A percentile compares a stretch with the other conserved stretches of the same genome.
Evolutionary conservation across 1,140 invertebrate species (phyloP).

Genomic region (Polypedilum pembai): DNA sequence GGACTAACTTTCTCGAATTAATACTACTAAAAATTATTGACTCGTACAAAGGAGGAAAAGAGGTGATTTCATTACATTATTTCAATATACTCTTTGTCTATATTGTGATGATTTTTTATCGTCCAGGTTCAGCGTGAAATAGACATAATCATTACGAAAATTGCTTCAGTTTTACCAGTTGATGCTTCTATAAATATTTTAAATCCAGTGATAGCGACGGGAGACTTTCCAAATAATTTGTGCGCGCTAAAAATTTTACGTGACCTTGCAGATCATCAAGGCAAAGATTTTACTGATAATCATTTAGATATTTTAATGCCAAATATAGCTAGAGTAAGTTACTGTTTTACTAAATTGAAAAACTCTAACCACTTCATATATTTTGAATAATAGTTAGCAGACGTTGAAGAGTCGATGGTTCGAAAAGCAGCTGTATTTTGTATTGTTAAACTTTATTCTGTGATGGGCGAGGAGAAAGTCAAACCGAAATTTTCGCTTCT

Average conservation of each 20-base stretch:
- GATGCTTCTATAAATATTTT: constrained; percentile 54
- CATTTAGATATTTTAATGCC: constrained; percentile 75
- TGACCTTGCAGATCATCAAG: constrained; percentile 68
- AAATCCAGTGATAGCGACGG: constrained; percentile 75
- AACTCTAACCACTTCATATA: background rate
- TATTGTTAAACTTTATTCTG: constrained; percentile 84
- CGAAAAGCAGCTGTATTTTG: constrained; percentile 92
- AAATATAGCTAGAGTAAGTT: constrained; percentile 68
- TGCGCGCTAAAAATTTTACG: constrained; percentile 90
- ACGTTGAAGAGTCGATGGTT: constrained; percentile 81
- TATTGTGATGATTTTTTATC: constrained; percentile 9
- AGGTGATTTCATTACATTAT: constrained; percentile 46
- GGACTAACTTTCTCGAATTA: constrained; percentile 79
- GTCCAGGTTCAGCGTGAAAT: constrained; percentile 43
- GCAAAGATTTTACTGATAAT: constrained; percentile 60
- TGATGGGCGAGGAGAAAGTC: constrained; percentile 74
- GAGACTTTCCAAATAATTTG: constrained; percentile 75
- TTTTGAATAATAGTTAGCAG: constrained; percentile 53
- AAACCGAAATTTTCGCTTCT: constrained; percentile 69
- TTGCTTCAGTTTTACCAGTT: constrained; percentile 63
- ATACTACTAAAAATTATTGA: constrained; percentile 80
- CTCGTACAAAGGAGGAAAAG: constrained; percentile 69
- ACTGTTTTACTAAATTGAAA: background rate
- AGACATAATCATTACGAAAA: constrained; percentile 54
- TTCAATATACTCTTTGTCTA: background rate